Percentiles rank a stretch among this genome's conserved stretches.
Evolutionary conservation across 2,113 vertebrate genomes (phyloP).

Genomic region (Centropus bengalensis): DNA sequence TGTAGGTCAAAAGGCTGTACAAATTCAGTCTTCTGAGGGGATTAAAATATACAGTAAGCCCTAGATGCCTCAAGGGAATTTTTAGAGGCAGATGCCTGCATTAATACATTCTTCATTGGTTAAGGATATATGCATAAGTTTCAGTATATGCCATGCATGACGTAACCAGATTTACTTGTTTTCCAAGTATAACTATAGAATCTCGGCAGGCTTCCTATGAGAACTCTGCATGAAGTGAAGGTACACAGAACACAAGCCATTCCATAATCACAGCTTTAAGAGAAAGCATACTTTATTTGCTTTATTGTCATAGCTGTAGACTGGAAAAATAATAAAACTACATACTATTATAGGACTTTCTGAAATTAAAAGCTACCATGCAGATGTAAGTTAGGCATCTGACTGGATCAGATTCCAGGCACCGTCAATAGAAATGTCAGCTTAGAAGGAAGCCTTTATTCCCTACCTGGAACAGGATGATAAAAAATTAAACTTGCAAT

Average conservation of each 20-base stretch:
- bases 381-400: background rate
- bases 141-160: background rate
- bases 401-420: background rate
- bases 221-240: background rate
- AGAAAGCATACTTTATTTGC: background rate
- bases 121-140: background rate
- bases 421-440: background rate
- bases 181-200: background rate
- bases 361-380: background rate
- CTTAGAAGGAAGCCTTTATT: background rate
- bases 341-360: background rate
- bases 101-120: background rate
- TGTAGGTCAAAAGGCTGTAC: background rate
- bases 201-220: background rate
- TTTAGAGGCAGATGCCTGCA: rapidly evolving
- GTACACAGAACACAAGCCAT: background rate
- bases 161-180: background rate
- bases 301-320: background rate
- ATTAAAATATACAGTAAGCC: background rate
- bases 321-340: background rate
- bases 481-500: background rate
- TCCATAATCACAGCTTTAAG: background rate
- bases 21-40: background rate
- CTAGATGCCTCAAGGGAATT: background rate
- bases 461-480: background rate